Conservation (phyloP, 1,140 invertebrate species). For the Venturia canescens region DNA sequence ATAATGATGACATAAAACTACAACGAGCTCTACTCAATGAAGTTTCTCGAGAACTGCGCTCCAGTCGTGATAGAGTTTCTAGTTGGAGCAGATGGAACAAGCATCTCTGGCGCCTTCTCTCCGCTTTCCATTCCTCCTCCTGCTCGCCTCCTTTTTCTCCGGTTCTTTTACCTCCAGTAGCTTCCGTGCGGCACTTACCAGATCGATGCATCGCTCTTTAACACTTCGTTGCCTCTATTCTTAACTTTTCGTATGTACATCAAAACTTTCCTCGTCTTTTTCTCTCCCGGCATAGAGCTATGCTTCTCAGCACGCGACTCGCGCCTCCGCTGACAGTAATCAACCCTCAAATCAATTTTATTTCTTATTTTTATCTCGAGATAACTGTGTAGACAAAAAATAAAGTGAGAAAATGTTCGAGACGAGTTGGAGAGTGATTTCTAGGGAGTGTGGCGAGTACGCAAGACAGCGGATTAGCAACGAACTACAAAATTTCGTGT, state of each 20-base stretch:
- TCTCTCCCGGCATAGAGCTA: background rate
- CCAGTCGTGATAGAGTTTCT: slow-evolving; percentile 37
- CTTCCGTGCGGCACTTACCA: background rate
- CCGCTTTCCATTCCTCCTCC: background rate
- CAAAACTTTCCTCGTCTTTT: background rate
- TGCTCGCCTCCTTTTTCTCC: too few relatives aligned
- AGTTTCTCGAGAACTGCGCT: slow-evolving; percentile 38
- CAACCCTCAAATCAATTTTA: background rate
- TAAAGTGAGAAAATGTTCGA: too few relatives aligned
- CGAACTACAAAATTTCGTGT: too few relatives aligned
- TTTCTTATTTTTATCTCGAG: background rate
- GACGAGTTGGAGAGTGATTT: too few relatives aligned
- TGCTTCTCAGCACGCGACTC: background rate
- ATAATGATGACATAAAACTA: slow-evolving; percentile 44
- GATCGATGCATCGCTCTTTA: slow-evolving; percentile 38
- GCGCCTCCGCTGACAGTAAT: background rate
- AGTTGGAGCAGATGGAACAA: slow-evolving; percentile 27
- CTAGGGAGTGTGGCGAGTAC: too few relatives aligned
- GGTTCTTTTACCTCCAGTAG: background rate
- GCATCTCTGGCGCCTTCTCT: slow-evolving; percentile 9
- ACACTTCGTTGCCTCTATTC: slow-evolving; percentile 30
- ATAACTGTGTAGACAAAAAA: too few relatives aligned
- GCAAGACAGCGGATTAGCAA: too few relatives aligned
- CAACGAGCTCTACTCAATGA: slow-evolving; percentile 37
- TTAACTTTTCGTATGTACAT: slow-evolving; percentile 14